Evolutionary conservation across 2,888 invertebrate genomes (phyloP), one percentile per base, ranked within the genome.

Genomic region (Ctena decussata): DNA sequence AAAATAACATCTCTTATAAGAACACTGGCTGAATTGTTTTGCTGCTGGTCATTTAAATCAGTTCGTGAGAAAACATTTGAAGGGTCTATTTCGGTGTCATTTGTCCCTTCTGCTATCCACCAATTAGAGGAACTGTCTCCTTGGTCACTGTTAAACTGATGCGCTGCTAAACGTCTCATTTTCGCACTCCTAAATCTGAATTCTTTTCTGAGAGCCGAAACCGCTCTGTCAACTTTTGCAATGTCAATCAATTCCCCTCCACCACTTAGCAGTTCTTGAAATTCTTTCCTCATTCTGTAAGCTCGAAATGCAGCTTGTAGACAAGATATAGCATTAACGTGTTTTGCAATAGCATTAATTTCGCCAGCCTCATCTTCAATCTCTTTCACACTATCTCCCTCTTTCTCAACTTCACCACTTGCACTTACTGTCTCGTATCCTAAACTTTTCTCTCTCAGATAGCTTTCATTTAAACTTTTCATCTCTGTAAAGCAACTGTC

Each of bases 331-430:
- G 85, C 84, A 81, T 73, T 85, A 12, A 84, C 85, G 80, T 85
- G 85, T 70, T 75, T 88, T 49, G 82, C 77, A 35, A 88, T 85
- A 11, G 82, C 79, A 70, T 75, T 84, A 37, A 88, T 57, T 49
- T 88, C 88, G 12, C 88, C 84, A 32, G 72, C 88, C 73, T 88
- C 88, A 80, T 88, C 88, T 65, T 88, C 88, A 30, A 88, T 72
- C 53, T 88, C 88, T 74, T 70, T 83, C 1, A 77, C 30, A 85
- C 85, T 85, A n/a, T 85, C 85, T 24, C 88, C 88, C 39, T 88
- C 88, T 53, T 71, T 85, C 60, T 85, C 88, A 44, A 88, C 77
- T 44, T 88, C 88, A 70, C 80, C 76, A 60, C 75, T 49, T 30
- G 80, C 0, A 83, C 44, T 75, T 21, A 60, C 6, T 24, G 41